Base-by-base conservation (phyloP, 1,140 invertebrate species). In the Centruroides sculpturatus region DNA sequence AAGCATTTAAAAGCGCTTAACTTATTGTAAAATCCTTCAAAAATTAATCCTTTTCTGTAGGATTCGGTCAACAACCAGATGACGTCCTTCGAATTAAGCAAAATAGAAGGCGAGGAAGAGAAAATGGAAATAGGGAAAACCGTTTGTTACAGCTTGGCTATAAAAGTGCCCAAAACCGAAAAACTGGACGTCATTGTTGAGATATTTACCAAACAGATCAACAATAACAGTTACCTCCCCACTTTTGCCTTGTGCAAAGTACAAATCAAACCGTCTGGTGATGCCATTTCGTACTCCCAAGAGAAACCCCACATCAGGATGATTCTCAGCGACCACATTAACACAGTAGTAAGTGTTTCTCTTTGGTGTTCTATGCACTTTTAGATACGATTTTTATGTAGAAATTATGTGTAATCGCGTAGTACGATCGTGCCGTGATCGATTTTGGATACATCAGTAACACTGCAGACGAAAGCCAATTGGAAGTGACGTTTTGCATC, bases 341-440 rank as follows among this genome's bases (percentile, higher is more conserved):
- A 47, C 47, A 66, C 63, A 12, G 65, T 62, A n/a, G 65, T 66
- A 61, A 64, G 41, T 50, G 59, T 56, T 59, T 59, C 61, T 13
- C 50, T 56, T 65, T 5, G 23, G 23, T 23, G 23, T 23, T 23
- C 23, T 23, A 23, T 23, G 23, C 23, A 23, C 23, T 23, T 23
- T 2, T 23, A 23, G 23, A 23, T 23, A 23, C 23, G 23, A 23
- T 23, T 23, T 23, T 23, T 23, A 23, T 23, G 23, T 23, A 23
- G 23, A 23, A 23, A 23, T 23, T 23, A 23, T 23, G 23, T 23
- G 23, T 23, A 23, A 23, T 23, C 23, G 23, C 2, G 23, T 66
- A 77, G 77, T 70, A 73, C 64, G 75, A 77, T 61, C 68, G 74
- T 55, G 73, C 72, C 3, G 66, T 74, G 13, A 67, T 78, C 9